phyloP scores from a whole-genome alignment of 30 jellyfish, hydroid and myxozoan species.

The Aurelia sp. region DNA sequence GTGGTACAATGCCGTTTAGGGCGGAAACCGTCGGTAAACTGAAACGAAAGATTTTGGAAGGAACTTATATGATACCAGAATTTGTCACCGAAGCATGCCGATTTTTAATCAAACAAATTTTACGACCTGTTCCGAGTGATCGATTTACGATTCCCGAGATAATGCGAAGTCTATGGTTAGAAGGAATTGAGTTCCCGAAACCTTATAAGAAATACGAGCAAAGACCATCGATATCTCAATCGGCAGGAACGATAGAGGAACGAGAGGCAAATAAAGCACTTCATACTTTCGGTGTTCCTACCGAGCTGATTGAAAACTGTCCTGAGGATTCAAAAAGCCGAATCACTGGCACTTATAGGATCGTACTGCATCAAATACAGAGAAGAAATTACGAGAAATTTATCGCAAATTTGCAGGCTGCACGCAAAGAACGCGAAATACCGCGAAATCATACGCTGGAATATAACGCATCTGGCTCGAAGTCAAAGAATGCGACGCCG shows the following conservation, averaged over 20 bases:
- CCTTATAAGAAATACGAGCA: constrained; percentile 57
- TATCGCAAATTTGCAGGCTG: constrained; percentile 65
- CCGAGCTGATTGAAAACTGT: constrained; percentile 58
- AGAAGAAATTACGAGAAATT: constrained; percentile 66
- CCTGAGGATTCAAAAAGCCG: constrained; percentile 67
- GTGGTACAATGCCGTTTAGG: constrained; percentile 96
- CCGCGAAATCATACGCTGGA: constrained; percentile 49
- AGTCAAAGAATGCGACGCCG: constrained; percentile 35
- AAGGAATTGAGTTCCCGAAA: constrained; percentile 80
- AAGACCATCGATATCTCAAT: constrained; percentile 51
- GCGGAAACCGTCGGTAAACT: constrained; percentile 98
- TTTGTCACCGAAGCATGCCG: constrained; percentile 82
- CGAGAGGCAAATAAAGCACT: constrained; percentile 69
- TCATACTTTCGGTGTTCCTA: constrained; percentile 70
- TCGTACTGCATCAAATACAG: constrained; percentile 85
- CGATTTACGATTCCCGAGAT: constrained; percentile 82
- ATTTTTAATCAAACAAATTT: constrained; percentile 71
- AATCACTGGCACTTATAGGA: constrained; percentile 91
- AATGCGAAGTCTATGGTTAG: constrained; percentile 90
- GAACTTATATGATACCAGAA: constrained; percentile 80
- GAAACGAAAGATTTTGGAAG: constrained; percentile 84
- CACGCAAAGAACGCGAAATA: constrained; percentile 52
- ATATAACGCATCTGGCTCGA: constrained; percentile 32
- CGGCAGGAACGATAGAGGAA: constrained; percentile 72
- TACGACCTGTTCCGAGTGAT: constrained; percentile 87